phyloP scores from a whole-genome alignment of 2,113 vertebrate species.

The Mystacornis crossleyi region DNA sequence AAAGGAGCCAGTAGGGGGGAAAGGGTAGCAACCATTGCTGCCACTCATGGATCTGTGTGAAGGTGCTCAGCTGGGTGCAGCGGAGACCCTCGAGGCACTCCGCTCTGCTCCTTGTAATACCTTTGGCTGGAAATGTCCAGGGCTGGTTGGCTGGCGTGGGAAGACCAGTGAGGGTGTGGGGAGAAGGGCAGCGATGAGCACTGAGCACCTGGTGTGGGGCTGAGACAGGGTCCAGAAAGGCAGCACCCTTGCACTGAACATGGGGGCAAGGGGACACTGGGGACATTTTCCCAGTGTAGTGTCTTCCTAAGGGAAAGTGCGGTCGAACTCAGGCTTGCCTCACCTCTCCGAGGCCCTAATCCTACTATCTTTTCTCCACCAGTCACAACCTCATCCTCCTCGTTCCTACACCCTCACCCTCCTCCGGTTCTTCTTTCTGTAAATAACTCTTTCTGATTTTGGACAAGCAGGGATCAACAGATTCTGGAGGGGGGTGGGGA shows the following conservation, averaged over 20 bases:
- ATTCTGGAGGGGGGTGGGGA: conserved; percentile 71
- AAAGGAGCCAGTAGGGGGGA: background rate
- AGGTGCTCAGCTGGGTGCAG: background rate
- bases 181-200: background rate
- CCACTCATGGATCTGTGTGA: background rate
- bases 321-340: conserved; percentile 70
- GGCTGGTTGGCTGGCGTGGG: background rate
- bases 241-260: conserved; percentile 10
- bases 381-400: conserved; percentile 44
- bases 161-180: background rate
- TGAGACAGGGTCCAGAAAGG: conserved; percentile 4
- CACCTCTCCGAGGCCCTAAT: conserved; percentile 62
- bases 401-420: conserved; percentile 45
- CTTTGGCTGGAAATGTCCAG: background rate
- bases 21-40: background rate
- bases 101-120: background rate
- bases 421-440: conserved; percentile 75
- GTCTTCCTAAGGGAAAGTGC: conserved; percentile 61
- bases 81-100: background rate
- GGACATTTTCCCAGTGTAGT: conserved; percentile 20
- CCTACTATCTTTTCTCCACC: conserved; percentile 10
- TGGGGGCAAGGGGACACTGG: background rate
- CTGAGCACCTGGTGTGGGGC: background rate
- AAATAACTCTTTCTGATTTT: conserved; percentile 80
- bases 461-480: conserved; percentile 79